phyloP scores from a whole-genome alignment of 2,888 invertebrate genomes.

The Cetonia aurata region DNA sequence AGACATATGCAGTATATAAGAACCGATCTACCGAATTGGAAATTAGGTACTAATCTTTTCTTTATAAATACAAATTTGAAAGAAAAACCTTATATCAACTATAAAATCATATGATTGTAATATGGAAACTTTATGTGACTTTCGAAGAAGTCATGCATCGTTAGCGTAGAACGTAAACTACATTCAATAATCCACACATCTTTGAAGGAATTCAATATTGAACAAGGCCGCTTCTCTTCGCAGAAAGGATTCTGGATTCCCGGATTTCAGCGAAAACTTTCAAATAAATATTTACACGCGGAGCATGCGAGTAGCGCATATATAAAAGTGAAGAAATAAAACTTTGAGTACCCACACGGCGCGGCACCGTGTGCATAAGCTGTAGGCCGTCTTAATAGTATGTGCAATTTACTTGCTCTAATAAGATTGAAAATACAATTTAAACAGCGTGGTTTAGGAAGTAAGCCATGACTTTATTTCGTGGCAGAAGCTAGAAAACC shows the following conservation, averaged over 20 bases:
- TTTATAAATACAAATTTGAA: too few species aligned
- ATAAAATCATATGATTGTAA: background rate
- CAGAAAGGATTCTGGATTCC: background rate
- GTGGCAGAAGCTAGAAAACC: too few species aligned
- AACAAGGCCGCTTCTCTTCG: background rate
- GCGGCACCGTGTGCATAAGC: conserved; percentile 3
- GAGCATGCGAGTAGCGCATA: conserved; percentile 3
- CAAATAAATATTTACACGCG: conserved; percentile 23
- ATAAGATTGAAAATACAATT: too few species aligned
- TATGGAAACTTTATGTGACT: conserved; percentile 3
- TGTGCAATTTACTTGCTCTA: too few species aligned
- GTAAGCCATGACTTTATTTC: too few species aligned
- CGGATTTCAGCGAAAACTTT: conserved; percentile 9
- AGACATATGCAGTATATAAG: too few species aligned
- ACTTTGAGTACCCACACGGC: background rate
- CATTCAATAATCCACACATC: conserved; percentile 11
- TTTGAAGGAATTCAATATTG: conserved; percentile 20
- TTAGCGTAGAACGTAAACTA: conserved; percentile 9
- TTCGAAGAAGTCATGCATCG: conserved; percentile 1
- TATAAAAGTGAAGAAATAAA: conserved; percentile 4
- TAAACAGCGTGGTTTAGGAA: too few species aligned
- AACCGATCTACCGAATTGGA: too few species aligned
- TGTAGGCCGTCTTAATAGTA: background rate
- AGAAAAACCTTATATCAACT: too few species aligned
- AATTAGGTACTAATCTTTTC: too few species aligned